phyloP scores from a whole-genome alignment of 2,888 invertebrate species.

The Philereme transversata region DNA sequence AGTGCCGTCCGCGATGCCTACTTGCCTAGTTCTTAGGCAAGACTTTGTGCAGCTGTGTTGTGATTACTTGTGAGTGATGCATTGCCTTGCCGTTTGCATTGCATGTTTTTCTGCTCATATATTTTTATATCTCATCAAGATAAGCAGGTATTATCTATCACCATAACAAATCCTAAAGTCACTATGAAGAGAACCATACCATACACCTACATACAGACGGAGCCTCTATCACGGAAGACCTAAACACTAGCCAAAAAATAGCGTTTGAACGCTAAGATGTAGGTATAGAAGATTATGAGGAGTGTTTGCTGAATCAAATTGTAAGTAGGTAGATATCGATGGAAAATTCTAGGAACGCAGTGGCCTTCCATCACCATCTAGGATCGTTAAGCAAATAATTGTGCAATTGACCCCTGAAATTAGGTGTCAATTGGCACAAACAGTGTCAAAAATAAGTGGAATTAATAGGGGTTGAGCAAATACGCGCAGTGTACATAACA shows the following conservation, averaged over 20 bases:
- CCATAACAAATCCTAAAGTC: no score
- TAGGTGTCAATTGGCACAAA: conserved; percentile 38
- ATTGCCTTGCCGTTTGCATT: background rate
- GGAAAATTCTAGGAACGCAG: conserved; percentile 12
- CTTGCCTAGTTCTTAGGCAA: conserved; percentile 28
- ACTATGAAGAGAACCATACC: no score
- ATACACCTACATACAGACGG: no score
- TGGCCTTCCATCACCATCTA: conserved; percentile 30
- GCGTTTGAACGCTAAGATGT: no score
- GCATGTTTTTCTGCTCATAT: no score
- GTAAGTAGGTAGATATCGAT: background rate
- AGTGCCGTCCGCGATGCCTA: conserved; percentile 41
- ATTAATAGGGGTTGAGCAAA: conserved; percentile 7
- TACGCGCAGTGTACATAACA: no score
- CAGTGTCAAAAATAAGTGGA: conserved; percentile 28
- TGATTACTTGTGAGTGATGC: conserved; percentile 1
- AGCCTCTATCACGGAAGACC: no score
- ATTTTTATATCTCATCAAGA: no score
- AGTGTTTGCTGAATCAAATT: no score
- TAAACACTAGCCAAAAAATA: no score
- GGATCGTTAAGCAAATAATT: conserved; percentile 33
- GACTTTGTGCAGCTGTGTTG: conserved; percentile 13
- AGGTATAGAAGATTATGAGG: no score
- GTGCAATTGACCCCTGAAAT: conserved; percentile 38
- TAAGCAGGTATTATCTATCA: no score